phyloP scores from a whole-genome alignment of 2,113 vertebrate species.

The Mus spicilegus region DNA sequence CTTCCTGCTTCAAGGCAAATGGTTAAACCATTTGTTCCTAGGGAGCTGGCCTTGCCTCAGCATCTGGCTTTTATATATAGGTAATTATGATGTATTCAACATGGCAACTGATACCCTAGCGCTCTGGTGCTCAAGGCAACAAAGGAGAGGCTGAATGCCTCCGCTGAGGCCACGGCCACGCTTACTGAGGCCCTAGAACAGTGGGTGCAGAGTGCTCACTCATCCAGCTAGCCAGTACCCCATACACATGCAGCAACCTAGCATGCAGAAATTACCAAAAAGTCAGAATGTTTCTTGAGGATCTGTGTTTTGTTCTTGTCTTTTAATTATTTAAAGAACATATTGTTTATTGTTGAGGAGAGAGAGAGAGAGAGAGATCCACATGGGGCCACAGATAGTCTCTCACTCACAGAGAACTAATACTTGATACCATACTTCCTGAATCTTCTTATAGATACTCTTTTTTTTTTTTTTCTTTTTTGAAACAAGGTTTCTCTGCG shows the following conservation, averaged over 20 bases:
- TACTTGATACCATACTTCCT: background rate
- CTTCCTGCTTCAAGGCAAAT: background rate
- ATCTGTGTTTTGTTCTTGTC: background rate
- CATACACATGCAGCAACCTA: background rate
- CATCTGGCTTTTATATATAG: background rate
- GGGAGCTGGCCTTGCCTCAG: background rate
- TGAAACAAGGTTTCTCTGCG: background rate
- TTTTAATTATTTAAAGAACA: background rate
- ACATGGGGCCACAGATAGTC: background rate
- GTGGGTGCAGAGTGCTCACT: background rate
- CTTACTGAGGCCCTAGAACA: background rate
- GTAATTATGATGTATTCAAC: background rate
- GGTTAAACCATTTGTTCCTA: background rate
- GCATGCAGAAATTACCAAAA: background rate
- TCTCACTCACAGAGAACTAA: background rate
- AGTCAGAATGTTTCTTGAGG: conserved; percentile 25
- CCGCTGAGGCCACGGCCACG: background rate
- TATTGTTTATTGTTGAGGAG: conserved; percentile 13
- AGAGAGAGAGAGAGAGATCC: background rate
- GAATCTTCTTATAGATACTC: background rate
- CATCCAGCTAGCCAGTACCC: background rate
- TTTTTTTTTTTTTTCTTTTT: background rate
- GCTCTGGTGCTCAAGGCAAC: background rate
- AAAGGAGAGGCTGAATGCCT: background rate
- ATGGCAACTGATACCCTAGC: background rate